A percentile compares a stretch with the other conserved stretches of the same genome.
These are phyloP conservation scores for Entelurus aequoreus DNA, from an alignment of 2,113 vertebrate species.

Conservation along the genomic window DNA sequence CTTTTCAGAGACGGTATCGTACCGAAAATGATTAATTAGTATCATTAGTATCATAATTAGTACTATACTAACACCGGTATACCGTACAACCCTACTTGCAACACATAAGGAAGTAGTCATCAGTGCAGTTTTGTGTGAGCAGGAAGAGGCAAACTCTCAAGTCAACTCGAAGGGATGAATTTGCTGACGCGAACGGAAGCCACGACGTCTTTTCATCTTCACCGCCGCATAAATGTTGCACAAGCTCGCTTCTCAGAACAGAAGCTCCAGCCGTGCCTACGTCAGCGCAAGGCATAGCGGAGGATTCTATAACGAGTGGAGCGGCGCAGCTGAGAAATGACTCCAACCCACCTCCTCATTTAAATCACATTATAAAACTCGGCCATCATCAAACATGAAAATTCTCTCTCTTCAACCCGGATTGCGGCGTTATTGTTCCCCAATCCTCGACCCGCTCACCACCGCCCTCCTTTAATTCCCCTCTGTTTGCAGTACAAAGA, in stretches of 20 bases:
- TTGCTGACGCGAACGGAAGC: slow-evolving; percentile 26
- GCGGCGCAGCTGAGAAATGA: slow-evolving; percentile 50
- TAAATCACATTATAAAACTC: slow-evolving; percentile 46
- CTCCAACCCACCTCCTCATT: slow-evolving; percentile 45
- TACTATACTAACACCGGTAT: no score
- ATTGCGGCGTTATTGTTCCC: slow-evolving; percentile 49
- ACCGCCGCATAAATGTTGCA: slow-evolving; percentile 37
- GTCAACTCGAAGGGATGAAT: slow-evolving; percentile 42
- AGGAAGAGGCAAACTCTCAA: neutral
- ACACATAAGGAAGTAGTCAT: no score
- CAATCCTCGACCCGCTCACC: slow-evolving; percentile 23
- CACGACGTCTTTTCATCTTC: slow-evolving; percentile 56
- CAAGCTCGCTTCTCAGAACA: slow-evolving; percentile 46
- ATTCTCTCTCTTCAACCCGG: slow-evolving; percentile 57
- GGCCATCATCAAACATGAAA: slow-evolving; percentile 59
- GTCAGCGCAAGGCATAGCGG: slow-evolving; percentile 31
- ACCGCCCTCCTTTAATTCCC: slow-evolving; percentile 11
- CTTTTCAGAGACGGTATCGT: no score
- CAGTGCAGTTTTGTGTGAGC: no score
- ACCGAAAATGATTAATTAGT: no score
- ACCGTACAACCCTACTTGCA: no score
- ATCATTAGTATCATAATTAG: no score
- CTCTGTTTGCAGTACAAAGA: slow-evolving; percentile 42
- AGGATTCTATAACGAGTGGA: slow-evolving; percentile 46
- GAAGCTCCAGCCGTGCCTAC: slow-evolving; percentile 38